Evolutionary conservation across 2,888 invertebrate species (phyloP).

Genomic region (Callinectes sapidus): DNA sequence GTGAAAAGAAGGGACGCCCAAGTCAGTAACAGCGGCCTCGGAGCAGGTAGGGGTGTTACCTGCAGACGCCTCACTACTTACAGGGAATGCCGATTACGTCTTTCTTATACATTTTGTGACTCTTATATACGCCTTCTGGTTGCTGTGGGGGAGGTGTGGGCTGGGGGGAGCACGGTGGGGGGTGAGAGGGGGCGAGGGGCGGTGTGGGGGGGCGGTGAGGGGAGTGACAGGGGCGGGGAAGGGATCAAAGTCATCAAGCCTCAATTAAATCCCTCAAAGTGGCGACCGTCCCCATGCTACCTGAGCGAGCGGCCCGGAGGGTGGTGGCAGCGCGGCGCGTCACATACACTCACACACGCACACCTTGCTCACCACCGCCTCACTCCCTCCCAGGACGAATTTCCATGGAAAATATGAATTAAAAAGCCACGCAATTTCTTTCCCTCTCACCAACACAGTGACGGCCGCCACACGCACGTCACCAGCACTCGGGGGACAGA

Average conservation of each 20-base stretch:
- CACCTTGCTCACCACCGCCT: slow-evolving; percentile 31
- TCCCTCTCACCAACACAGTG: background rate
- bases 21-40: background rate
- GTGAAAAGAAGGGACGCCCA: background rate
- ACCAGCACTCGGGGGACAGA: background rate
- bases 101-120: slow-evolving; percentile 43
- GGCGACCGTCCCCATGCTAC: slow-evolving; percentile 39
- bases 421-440: background rate
- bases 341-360: slow-evolving; percentile 40
- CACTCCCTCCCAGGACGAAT: slow-evolving; percentile 32
- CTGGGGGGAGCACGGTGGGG: background rate
- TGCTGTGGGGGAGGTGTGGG: background rate
- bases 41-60: slow-evolving; percentile 60
- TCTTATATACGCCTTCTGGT: background rate
- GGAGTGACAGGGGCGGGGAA: background rate
- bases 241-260: slow-evolving; percentile 42
- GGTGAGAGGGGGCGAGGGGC: background rate
- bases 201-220: background rate
- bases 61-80: slow-evolving; percentile 57
- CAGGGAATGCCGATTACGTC: slow-evolving; percentile 53
- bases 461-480: background rate
- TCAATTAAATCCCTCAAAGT: slow-evolving; percentile 53
- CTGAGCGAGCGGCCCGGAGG: slow-evolving; percentile 51
- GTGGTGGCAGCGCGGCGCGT: slow-evolving; percentile 34
- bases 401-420: slow-evolving; percentile 38